Base-by-base conservation (phyloP, 2,888 invertebrate genomes). In the Cheilosia scutellata region DNA sequence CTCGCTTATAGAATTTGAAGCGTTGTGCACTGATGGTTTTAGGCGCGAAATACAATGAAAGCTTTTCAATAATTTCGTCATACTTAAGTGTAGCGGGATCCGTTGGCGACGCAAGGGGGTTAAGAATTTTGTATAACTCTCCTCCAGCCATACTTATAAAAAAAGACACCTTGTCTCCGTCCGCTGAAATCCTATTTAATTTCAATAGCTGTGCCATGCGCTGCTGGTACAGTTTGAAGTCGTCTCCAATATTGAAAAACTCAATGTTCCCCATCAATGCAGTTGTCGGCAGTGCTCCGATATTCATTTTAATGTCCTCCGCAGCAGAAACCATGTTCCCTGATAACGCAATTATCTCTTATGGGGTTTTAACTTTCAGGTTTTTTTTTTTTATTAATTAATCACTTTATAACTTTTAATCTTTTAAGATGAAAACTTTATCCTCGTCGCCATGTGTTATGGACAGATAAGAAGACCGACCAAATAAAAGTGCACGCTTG, bases 1-100 rank as follows among this genome's bases (percentile, higher is more conserved):
- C 44, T 20, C 88, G 70, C 53, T 87, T 87, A 65, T 89, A 88
- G 72, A 89, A 89, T 71, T 87, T 87, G 57, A 88, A 90, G n/a
- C 88, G 51, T 78, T 90, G 89, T 4, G 88, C 20, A 2, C 0
- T 20, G 20, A 20, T 20, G 20, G 20, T 20, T 20, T 78, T 78
- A 2, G 78, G 65, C 40, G 37, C 62, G 13, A 71, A 47, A 75
- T 75, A 62, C 1, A 31, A 25, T 6, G 49, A 37, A 13, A 75
- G 57, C 11, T 37, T 65, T 57, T 16, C 7, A 16, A 62, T 42
- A 2, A 53, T 66, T 6, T 27, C 40, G 25, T 66, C 53, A 27
- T 66, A 40, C 37, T 53, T 53, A n/a, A 66, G 29, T 5, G 37
- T 40, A 27, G 51, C 53, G 13, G 51, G 66, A 37, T 53, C 53